Base-by-base conservation (phyloP, 2,113 vertebrate genomes). In the Cynocephalus volans region DNA sequence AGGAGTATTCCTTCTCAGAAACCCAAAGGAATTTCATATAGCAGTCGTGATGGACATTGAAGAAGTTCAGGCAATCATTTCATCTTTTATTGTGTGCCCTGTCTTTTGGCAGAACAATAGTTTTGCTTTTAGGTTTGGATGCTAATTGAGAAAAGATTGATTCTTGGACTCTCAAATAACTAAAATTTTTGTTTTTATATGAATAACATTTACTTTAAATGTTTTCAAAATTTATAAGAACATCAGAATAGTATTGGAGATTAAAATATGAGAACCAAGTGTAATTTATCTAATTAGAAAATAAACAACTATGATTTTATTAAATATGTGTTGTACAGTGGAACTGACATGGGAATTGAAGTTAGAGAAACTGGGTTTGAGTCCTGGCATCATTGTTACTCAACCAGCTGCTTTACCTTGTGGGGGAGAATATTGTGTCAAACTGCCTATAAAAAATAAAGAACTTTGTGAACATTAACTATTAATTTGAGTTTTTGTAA, bases 101-200 rank as follows among this genome's bases (percentile, higher is more conserved):
- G 26, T 90, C 14, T 76, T 87, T 76, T 54, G 36, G 15, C 60
- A 72, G 67, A 73, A 73, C 5, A 26, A 17, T 69, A 72, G 14
- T 79, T 84, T 95, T 83, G 62, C 21, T 69, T 82, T 70, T 41
- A 88, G 31, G 58, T 88, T 95, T 96, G 65, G 62, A 31, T 79
- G 8, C 24, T 79, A 62, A 50, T 62, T 93, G 70, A 89, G 48
- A 72, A 70, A 94, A 89, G 69, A 64, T 89, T 45, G 12, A 70
- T 86, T 79, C 10, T 73, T 95, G 60, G 9, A 18, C 36, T 83
- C 45, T 82, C 8, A 82, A 24, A 76, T 76, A 93, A 33, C 5
- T 79, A 76, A 94, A 56, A 62, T 18, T 14, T 62, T 79, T 79
- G n/a, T 95, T 94, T 88, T 93, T 10, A 31, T 90, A 52, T 75